These are phyloP conservation scores for Trematomus loennbergii DNA, from an alignment of 2,113 vertebrate species.

Conservation along the genomic window DNA sequence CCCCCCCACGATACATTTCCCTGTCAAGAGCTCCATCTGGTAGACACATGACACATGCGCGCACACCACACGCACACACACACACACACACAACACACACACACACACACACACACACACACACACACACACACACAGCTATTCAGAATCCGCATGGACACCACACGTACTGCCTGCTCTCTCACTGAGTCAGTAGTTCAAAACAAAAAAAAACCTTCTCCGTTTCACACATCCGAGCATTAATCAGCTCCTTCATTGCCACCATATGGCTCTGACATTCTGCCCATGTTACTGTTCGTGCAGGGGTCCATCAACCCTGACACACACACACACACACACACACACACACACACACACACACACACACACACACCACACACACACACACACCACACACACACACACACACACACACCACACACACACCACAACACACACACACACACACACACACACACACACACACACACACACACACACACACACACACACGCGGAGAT, in stretches of 20 bases:
- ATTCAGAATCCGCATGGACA: conserved; percentile 19
- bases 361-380: not conserved
- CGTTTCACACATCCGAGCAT: conserved; percentile 46
- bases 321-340: conserved; percentile 15
- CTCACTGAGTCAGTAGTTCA: conserved; percentile 49
- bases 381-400: not conserved
- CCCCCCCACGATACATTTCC: conserved; percentile 30
- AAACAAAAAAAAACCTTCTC: conserved; percentile 19
- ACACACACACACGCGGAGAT: not conserved
- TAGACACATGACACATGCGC: conserved; percentile 45
- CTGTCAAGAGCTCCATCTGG: conserved; percentile 76
- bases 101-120: not conserved
- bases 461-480: too few species aligned
- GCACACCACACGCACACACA: not conserved
- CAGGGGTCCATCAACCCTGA: conserved; percentile 9
- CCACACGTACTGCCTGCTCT: conserved; percentile 25
- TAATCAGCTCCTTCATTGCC: conserved; percentile 46
- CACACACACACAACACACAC: conserved; percentile 20
- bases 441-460: not conserved
- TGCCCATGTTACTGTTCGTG: conserved; percentile 44
- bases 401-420: not conserved
- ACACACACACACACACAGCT: not conserved
- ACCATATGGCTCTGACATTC: conserved; percentile 52
- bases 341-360: conserved; percentile 14
- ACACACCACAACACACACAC: not conserved